Base-by-base conservation (phyloP, 2,888 invertebrate genomes). In the Tuta absoluta region DNA sequence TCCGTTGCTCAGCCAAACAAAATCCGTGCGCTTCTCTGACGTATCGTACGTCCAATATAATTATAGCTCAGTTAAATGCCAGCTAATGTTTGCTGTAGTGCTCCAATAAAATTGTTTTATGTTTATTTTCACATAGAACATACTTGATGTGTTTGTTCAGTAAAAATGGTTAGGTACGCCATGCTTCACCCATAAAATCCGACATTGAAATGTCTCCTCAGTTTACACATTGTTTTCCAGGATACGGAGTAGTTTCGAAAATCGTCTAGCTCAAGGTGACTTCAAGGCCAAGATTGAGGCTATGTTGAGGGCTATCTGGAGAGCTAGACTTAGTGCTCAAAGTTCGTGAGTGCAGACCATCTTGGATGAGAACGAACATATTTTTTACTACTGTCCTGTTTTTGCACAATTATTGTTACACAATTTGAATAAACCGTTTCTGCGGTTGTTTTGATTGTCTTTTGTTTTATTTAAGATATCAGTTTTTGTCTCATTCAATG, bases 51-150 rank as follows among this genome's bases (percentile, higher is more conserved):
- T 69, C 74, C 77, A 65, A 71, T 84, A 80, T 89, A 90, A 86
- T 84, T 86, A 85, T 91, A 90, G 85, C 78, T 69, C 77, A 73
- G 80, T 84, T 84, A 88, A 89, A 90, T 90, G 89, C 86, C 88
- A 89, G 82, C 79, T 79, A 74, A 79, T 80, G 83, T 87, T 83
- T 81, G 81, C 79, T 72, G 79, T 77, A 77, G 75, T 72, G 73
- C 74, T 76, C 72, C 71, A 78, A 80, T 82, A 80, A 82, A 82
- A 82, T 77, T 10, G 78, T 80, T 81, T 73, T 82, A 75, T 78
- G 76, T 82, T 84, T 83, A 85, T 86, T 85, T 87, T 83, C 73
- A 76, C 81, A 74, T 69, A 38, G 64, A 19, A 37, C 66, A 69
- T 73, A 65, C 67, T 69, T 68, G 69, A 68, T 70, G 51, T 73